Evolutionary conservation across 1,140 invertebrate genomes (phyloP), one percentile per base, ranked within the genome.

Genomic region (Venustaconcha ellipsiformis): DNA sequence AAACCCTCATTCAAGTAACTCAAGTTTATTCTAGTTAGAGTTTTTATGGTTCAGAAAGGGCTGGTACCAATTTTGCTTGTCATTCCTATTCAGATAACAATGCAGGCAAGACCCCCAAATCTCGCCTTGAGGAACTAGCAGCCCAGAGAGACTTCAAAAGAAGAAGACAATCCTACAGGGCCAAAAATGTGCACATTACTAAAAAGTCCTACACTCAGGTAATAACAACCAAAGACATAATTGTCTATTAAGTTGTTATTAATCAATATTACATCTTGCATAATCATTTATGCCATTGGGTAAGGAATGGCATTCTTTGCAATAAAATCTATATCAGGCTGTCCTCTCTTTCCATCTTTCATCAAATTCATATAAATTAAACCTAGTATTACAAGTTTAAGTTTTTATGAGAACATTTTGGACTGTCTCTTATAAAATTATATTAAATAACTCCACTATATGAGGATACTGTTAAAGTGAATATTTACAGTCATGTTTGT

Each of bases 121-220:
- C 74, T 58, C 80, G 79, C 4, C 56, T 86, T 8, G 87, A 89
- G 56, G 80, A 84, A 55, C 69, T 89, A 65, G 86, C 86, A 30
- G 85, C 84, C 67, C 74, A 83, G 63, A 60, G 88, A 58, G 88
- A 89, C 63, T 82, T 83, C 66, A 87, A 87, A 37, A 72, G 88
- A 55, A 67, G 88, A 59, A 62, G 88, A 20, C 87, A 88, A 74
- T 81, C 85, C 3, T 89, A 89, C 65, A 67, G 88, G 37, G 88
- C 88, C 17, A 89, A 89, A 69, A 89, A 89, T 80, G 88, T 89
- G 13, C 88, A 88, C 66, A 87, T 86, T 58, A 88, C 87, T 1
- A 87, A 85, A 66, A 89, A 89, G 67, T 85, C 86, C 20, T 87
- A 89, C 68, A 89, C 86, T 23, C 87, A 89, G 78, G 88, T 88